Base-by-base conservation (phyloP, 1,140 invertebrate genomes). In the Idris sp. region DNA sequence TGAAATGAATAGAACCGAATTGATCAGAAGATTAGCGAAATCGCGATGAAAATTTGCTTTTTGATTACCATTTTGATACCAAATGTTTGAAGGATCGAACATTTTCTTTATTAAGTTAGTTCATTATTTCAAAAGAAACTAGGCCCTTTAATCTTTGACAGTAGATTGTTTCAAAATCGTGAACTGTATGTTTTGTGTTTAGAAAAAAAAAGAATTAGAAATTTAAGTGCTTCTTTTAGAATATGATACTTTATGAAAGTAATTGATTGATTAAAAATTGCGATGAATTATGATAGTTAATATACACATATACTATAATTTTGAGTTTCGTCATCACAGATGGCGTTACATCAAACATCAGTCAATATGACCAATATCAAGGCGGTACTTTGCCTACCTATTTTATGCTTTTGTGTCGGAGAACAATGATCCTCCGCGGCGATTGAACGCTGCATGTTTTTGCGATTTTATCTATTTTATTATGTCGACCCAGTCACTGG, bases 391-490 rank as follows among this genome's bases (percentile, higher is more conserved):
- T 65, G 54, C 53, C 46, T 74, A 75, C 72, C 46, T 74, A 75
- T 67, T 72, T 75, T 75, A 75, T 73, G 72, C 67, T 67, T 64
- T 62, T 65, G 67, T 75, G 56, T 62, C 40, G 26, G 7, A 5
- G 56, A 77, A 74, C 75, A 69, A 77, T 74, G 75, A 65, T 74
- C 33, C 54, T 64, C 43, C 31, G 18, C 38, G 35, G 49, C 72
- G 67, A 75, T 68, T 72, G 59, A 72, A 51, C 64, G 69, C 43
- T 35, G 48, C 58, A 54, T 73, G 68, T 69, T n/a, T n/a, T 74
- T 38, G 30, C 51, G 75, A 74, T 77, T 73, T 67, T 77, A 77
- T 77, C 75, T 74, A 69, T 69, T 69, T 69, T 69, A 69, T 59
- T 59, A 59, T 36, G 25, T 31, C 54, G 54, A 59, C 65, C 65